These are phyloP conservation scores for Harpagifer antarcticus DNA, from an alignment of 2,797 vertebrate genomes.

Conservation along the genomic window DNA sequence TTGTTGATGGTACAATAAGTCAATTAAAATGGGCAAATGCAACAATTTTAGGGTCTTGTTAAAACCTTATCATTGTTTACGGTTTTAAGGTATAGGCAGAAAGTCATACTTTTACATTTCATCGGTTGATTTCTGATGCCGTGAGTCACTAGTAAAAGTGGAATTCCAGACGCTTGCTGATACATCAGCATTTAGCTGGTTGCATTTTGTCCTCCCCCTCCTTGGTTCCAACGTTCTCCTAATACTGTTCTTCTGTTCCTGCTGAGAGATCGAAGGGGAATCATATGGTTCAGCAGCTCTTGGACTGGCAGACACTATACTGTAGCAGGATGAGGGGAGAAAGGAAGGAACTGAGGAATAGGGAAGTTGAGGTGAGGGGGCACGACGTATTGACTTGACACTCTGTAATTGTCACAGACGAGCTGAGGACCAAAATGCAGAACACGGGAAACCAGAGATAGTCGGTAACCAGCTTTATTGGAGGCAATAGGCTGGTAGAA, in stretches of 20 bases:
- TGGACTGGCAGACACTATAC: neutral
- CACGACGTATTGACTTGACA: slow-evolving; percentile 27
- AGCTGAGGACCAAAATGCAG: too few relatives aligned
- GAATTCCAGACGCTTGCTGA: neutral
- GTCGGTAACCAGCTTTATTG: too few relatives aligned
- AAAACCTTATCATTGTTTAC: neutral
- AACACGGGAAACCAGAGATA: too few relatives aligned
- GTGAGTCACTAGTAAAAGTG: neutral
- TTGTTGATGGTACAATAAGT: neutral
- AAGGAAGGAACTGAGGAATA: neutral
- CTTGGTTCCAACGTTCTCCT: neutral
- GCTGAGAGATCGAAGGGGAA: slow-evolving; percentile 24
- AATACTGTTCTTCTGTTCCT: neutral
- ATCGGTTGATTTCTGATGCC: neutral
- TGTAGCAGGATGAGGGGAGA: neutral
- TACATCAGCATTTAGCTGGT: neutral
- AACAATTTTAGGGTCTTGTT: neutral
- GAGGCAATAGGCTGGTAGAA: too few relatives aligned
- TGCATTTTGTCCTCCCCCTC: neutral
- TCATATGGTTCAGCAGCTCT: slow-evolving; percentile 24
- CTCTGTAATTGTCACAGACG: too few relatives aligned
- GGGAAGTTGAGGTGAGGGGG: slow-evolving; percentile 8
- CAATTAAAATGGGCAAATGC: neutral
- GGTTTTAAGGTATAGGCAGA: too few relatives aligned
- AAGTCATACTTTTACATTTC: neutral